Percentiles rank a stretch among this genome's conserved stretches.
Conservation (phyloP, 2,797 vertebrate species). For the Ctenopoma multispine region DNA sequence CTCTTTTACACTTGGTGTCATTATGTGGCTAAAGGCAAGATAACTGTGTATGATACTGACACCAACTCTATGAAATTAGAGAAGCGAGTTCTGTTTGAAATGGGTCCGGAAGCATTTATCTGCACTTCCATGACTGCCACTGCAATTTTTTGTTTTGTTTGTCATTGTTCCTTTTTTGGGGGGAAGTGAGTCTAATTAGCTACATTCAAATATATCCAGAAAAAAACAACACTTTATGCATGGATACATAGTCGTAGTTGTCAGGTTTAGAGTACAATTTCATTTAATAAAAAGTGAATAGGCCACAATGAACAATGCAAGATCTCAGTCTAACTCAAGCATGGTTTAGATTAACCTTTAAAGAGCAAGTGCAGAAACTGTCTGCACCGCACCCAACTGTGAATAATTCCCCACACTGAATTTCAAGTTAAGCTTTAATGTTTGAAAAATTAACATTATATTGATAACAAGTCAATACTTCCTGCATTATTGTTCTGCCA, state of each 20-base stretch:
- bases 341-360: background rate
- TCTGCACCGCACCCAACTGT: conserved; percentile 3
- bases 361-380: conserved; percentile 6
- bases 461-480: conserved; percentile 46
- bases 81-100: conserved; percentile 68
- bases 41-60: conserved; percentile 75
- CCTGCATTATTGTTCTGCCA: conserved; percentile 30
- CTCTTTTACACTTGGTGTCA: conserved; percentile 81
- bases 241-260: background rate
- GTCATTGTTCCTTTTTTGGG: conserved; percentile 38
- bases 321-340: conserved; percentile 1
- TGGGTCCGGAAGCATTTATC: conserved; percentile 61
- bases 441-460: conserved; percentile 39
- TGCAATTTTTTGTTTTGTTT: conserved; percentile 49
- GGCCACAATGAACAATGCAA: background rate
- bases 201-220: background rate
- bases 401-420: background rate
- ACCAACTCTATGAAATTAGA: conserved; percentile 76
- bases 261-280: conserved; percentile 14
- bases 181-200: conserved; percentile 18
- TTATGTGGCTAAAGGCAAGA: conserved; percentile 72
- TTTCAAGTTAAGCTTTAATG: conserved; percentile 22
- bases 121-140: conserved; percentile 46
- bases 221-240: background rate
- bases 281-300: background rate